phyloP scores from a whole-genome alignment of 2,113 vertebrate species.

The Embiotoca jacksoni region DNA sequence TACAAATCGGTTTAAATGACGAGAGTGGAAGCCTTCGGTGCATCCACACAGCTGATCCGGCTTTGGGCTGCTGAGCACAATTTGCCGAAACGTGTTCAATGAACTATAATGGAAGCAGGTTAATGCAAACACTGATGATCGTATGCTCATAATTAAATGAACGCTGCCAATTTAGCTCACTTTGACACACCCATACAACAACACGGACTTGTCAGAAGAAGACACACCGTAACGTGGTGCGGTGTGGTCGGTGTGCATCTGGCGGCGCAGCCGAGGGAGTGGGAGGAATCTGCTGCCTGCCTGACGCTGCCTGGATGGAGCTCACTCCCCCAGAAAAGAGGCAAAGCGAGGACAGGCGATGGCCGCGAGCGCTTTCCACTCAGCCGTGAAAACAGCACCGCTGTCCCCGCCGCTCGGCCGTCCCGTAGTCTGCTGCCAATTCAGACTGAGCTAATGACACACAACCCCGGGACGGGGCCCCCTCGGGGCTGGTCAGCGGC shows the following conservation, averaged over 20 bases:
- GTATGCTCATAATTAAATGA: conserved; percentile 5
- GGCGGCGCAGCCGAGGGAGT: conserved; percentile 36
- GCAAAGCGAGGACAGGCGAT: conserved; percentile 58
- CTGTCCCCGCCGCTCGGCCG: conserved; percentile 46
- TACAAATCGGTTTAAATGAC: too few relatives aligned
- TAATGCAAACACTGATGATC: background rate
- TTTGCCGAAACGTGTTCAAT: background rate
- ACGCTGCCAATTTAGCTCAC: background rate
- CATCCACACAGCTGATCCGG: background rate
- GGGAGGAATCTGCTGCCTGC: conserved; percentile 38
- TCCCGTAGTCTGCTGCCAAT: conserved; percentile 42
- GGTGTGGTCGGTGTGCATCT: conserved; percentile 16
- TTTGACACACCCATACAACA: background rate
- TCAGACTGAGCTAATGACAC: conserved; percentile 68
- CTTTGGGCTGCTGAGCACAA: background rate
- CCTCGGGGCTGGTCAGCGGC: conserved; percentile 32
- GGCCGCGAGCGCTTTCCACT: conserved; percentile 56
- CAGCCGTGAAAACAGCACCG: conserved; percentile 74
- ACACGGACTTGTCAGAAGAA: conserved; percentile 14
- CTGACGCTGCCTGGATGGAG: conserved; percentile 51
- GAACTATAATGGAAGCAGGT: background rate
- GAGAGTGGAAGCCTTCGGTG: too few relatives aligned
- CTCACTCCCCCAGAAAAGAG: conserved; percentile 56
- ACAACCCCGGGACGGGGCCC: conserved; percentile 40
- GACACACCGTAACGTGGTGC: too few relatives aligned